A percentile compares a stretch with the other conserved stretches of the same genome.
Conservation (phyloP, 2,113 vertebrate genomes). For the Collichthys lucidus region DNA sequence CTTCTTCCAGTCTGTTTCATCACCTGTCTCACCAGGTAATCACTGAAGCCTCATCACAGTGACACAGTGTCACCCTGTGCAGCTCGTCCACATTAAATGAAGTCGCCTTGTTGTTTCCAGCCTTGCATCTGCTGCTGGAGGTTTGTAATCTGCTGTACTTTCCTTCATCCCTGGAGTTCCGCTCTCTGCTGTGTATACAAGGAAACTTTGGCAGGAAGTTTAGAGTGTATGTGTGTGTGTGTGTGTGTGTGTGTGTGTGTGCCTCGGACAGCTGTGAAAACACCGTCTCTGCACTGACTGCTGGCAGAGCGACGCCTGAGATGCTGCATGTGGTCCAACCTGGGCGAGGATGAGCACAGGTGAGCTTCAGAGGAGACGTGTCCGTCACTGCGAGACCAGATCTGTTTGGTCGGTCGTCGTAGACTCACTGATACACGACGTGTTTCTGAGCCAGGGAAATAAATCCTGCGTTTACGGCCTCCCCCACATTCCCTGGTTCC, state of each 20-base stretch:
- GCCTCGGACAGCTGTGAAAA: constrained; percentile 73
- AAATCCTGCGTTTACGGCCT: not conserved
- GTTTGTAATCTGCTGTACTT: constrained; percentile 3
- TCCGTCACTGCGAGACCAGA: not conserved
- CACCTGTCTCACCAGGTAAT: too few relatives aligned
- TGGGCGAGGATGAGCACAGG: constrained; percentile 17
- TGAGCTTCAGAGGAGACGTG: constrained; percentile 2
- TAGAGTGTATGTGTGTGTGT: constrained; percentile 6
- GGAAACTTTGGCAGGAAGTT: constrained; percentile 60
- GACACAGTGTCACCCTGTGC: not conserved
- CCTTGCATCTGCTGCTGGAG: constrained; percentile 4
- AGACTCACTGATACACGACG: not conserved
- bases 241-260: not conserved
- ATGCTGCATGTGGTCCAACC: constrained; percentile 13
- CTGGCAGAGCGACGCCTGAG: constrained; percentile 20
- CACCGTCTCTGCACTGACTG: constrained; percentile 34
- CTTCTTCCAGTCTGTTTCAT: too few relatives aligned
- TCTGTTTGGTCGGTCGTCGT: constrained; percentile 5
- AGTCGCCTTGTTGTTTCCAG: constrained; percentile 10
- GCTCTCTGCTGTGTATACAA: constrained; percentile 48
- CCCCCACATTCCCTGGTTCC: not conserved
- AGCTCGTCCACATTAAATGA: not conserved
- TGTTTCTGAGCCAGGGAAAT: constrained; percentile 10
- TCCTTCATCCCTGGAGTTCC: constrained; percentile 31
- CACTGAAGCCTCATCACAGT: not conserved